Evolutionary conservation across 2,888 invertebrate genomes (phyloP).

Genomic region (Oscheius onirici): DNA sequence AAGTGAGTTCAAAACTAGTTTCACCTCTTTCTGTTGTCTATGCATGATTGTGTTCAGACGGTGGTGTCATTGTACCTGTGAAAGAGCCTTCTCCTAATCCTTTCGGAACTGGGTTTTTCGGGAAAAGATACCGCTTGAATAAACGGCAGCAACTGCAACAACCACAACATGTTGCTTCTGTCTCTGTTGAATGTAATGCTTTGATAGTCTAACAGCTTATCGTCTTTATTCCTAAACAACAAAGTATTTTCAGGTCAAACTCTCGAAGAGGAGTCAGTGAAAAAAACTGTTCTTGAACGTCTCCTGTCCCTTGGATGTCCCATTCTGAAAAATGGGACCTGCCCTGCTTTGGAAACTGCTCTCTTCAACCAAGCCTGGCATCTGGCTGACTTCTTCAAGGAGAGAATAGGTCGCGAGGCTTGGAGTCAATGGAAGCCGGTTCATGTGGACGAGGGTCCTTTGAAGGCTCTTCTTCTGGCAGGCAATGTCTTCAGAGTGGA

Average conservation of each 20-base stretch:
- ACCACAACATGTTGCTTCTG: background rate
- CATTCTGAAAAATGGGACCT: conserved; percentile 2
- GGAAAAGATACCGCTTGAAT: background rate
- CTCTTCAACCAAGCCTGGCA: conserved; percentile 17
- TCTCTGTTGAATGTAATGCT: too few relatives aligned
- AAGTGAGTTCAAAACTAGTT: background rate
- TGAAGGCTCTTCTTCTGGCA: conserved; percentile 9
- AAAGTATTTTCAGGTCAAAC: background rate
- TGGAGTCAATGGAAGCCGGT: conserved; percentile 9
- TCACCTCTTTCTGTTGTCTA: background rate
- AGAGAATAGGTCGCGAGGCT: background rate
- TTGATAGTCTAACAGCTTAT: too few relatives aligned
- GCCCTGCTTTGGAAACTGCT: conserved; percentile 23
- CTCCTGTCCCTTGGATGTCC: conserved; percentile 15
- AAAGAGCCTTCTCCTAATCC: background rate
- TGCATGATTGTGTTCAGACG: background rate
- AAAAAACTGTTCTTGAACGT: conserved; percentile 22
- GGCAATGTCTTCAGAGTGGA: background rate
- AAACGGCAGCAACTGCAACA: too few relatives aligned
- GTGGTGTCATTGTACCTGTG: background rate
- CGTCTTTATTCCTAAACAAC: background rate
- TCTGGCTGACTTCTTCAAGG: conserved; percentile 20
- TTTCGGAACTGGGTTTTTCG: background rate
- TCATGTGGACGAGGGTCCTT: conserved; percentile 14
- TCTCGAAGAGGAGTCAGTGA: conserved; percentile 17